Evolutionary conservation across 1,140 invertebrate genomes (phyloP).

Genomic region (Arion vulgaris): DNA sequence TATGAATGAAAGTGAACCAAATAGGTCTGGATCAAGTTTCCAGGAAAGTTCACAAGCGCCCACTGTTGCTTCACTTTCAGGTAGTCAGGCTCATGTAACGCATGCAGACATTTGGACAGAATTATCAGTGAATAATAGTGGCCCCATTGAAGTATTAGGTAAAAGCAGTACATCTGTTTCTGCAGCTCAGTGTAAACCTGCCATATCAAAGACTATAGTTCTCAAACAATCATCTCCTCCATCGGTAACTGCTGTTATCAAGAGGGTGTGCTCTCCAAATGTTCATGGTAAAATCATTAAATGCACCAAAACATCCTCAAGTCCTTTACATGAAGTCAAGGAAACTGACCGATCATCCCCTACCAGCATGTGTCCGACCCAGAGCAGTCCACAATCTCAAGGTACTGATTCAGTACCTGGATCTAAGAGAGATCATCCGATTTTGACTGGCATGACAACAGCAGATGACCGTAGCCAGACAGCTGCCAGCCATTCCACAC

Average conservation of each 20-base stretch:
- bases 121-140: background rate
- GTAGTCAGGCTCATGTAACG: background rate
- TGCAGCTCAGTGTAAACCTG: background rate
- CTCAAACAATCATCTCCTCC: background rate
- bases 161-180: background rate
- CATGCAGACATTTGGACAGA: background rate
- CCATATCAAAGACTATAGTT: background rate
- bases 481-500: background rate
- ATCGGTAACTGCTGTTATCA: background rate
- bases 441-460: background rate
- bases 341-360: background rate
- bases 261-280: constrained; percentile 1
- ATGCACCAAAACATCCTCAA: background rate
- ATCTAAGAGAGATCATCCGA: background rate
- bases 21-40: constrained; percentile 18
- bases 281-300: constrained; percentile 31
- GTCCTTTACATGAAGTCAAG: background rate
- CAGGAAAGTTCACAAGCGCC: background rate
- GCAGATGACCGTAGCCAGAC: background rate
- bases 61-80: background rate
- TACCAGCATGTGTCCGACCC: background rate
- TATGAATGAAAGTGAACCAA: constrained; percentile 17
- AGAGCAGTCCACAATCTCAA: background rate
- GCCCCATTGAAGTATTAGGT: no score
- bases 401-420: background rate